Percentiles rank a stretch among this genome's conserved stretches.
These are phyloP conservation scores for Leptogaster cylindrica DNA, from an alignment of 2,888 invertebrate species.

Conservation along the genomic window DNA sequence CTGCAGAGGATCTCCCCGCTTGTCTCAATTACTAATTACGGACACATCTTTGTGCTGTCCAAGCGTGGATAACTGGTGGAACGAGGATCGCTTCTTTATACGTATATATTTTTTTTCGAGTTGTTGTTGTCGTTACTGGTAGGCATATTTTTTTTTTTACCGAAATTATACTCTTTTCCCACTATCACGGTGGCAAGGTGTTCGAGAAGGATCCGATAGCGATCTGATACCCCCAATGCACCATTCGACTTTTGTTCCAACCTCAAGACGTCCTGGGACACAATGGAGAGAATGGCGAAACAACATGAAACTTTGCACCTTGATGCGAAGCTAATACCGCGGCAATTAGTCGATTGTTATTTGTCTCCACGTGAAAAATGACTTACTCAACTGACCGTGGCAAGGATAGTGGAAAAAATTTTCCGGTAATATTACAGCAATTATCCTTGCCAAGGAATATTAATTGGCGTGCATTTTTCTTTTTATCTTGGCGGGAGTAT, in stretches of 20 bases:
- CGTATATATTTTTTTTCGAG: no score
- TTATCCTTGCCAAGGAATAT: no score
- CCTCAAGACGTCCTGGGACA: slow-evolving; percentile 5
- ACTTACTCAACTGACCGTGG: slow-evolving; percentile 16
- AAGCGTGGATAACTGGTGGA: slow-evolving; percentile 37
- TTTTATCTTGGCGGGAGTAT: no score
- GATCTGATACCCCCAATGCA: slow-evolving; percentile 32
- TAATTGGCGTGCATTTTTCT: no score
- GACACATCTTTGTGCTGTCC: slow-evolving; percentile 33
- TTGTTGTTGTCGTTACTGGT: no score
- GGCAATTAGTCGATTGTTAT: slow-evolving; percentile 40
- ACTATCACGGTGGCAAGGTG: slow-evolving; percentile 25
- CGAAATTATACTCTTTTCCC: slow-evolving; percentile 12
- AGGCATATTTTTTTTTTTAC: slow-evolving; percentile 15
- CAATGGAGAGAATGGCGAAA: slow-evolving; percentile 26
- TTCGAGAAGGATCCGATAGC: slow-evolving; percentile 27
- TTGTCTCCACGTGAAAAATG: slow-evolving; percentile 31
- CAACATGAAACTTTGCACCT: slow-evolving; percentile 42
- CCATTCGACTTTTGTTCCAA: slow-evolving; percentile 29
- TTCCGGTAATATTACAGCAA: background rate
- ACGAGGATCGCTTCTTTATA: slow-evolving; percentile 4
- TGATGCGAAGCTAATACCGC: slow-evolving; percentile 13
- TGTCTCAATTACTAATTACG: slow-evolving; percentile 44
- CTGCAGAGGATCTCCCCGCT: slow-evolving; percentile 34
- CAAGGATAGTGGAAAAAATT: background rate